Base-by-base conservation (phyloP, 2,797 vertebrate genomes). In the Rachycentron canadum region DNA sequence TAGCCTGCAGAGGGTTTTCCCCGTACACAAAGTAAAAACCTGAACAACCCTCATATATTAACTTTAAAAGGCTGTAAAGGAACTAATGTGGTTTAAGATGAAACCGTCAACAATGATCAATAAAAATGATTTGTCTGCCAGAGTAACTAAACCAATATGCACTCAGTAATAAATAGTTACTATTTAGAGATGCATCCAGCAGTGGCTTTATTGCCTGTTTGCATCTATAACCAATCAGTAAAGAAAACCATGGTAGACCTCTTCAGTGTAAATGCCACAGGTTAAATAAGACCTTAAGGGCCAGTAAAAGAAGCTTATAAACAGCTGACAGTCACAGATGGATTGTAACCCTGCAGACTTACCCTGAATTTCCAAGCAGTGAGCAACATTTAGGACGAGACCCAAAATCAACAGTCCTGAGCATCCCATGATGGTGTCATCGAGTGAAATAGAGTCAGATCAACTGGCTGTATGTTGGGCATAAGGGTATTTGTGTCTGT, bases 381-480 rank as follows among this genome's bases (percentile, higher is more conserved):
- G 90, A 88, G 84, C 80, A 84, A 93, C 76, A 84, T 89, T 91
- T 71, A 94, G 84, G 81, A 90, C 16, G 59, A 94, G 79, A 77
- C 85, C 92, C 89, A 94, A 89, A 81, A 92, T 70, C 84, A 94
- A 74, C 85, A 93, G 86, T 85, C 69, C 69, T 58, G 85, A 91
- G 83, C 82, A 82, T 86, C 87, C 67, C 95, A 95, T 95, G 90
- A 73, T 93, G 88, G 86, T 90, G 82, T 92, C 89, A 93, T 67
- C 82, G 55, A 88, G 81, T 68, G 73, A 82, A 75, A 83, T 21
- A 73, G 36, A 64, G 45, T 38, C 68, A 58, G 66, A 84, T 69
- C 32, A 52, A 77, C 88, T 67, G 78, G 34, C 60, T 72, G 47
- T 62, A 60, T 56, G 63, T 57, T n/a, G 70, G 53, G 26, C 68